phyloP scores from a whole-genome alignment of 2,797 vertebrate genomes.

The Pangasius mekongensis region DNA sequence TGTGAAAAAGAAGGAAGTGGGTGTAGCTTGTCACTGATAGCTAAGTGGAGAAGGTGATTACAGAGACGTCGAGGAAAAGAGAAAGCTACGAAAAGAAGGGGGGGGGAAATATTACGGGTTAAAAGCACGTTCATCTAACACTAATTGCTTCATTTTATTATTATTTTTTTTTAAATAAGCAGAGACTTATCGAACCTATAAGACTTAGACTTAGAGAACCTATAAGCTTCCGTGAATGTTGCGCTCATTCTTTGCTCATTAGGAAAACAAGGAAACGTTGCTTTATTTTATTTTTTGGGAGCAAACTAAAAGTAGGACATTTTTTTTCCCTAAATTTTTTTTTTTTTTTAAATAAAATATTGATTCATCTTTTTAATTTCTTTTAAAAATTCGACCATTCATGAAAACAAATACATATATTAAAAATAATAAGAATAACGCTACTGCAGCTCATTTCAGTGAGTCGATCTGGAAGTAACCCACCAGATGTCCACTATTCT shows the following conservation, averaged over 20 bases:
- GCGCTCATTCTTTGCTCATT: neutral
- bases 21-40: neutral
- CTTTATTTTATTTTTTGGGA: neutral
- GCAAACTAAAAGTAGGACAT: too few species aligned
- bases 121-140: neutral
- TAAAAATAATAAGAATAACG: neutral
- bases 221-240: neutral
- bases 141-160: neutral
- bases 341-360: too few species aligned
- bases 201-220: neutral
- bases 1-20: neutral
- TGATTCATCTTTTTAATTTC: neutral
- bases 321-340: too few species aligned
- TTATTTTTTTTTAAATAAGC: neutral
- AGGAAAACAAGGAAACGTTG: neutral
- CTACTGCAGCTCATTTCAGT: neutral
- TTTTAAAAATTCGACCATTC: neutral
- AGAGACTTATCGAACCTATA: neutral
- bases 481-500: too few species aligned
- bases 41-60: neutral
- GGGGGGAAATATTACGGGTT: neutral
- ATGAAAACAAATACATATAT: neutral
- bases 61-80: neutral
- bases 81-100: neutral
- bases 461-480: neutral